These are phyloP conservation scores for Dendronephthya gigantea DNA, from an alignment of 64 coral and sea anemone genomes.

Conservation along the genomic window DNA sequence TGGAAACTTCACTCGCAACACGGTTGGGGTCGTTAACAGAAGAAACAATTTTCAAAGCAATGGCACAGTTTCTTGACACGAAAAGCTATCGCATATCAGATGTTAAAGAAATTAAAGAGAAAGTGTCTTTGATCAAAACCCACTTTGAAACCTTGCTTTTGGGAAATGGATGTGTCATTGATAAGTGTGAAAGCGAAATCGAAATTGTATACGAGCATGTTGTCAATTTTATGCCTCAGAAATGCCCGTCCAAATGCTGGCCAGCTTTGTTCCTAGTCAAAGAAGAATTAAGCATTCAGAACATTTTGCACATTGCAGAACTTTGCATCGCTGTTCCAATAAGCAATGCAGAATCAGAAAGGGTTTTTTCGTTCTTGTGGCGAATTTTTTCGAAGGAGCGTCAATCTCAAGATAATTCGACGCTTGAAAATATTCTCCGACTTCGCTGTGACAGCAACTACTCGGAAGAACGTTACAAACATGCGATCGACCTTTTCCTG, in stretches of 20 bases:
- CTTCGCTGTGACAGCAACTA: no score
- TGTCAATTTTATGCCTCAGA: background rate
- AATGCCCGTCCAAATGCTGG: background rate
- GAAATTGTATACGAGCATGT: background rate
- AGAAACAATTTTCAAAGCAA: background rate
- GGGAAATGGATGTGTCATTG: background rate
- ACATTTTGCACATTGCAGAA: constrained; percentile 1
- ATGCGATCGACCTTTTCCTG: no score
- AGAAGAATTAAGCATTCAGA: background rate
- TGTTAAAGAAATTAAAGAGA: background rate
- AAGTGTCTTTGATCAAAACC: background rate
- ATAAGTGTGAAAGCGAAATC: background rate
- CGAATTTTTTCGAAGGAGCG: no score
- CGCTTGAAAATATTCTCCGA: no score
- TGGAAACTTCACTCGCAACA: background rate
- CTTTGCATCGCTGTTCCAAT: background rate
- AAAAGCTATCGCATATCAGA: background rate
- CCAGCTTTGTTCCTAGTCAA: background rate
- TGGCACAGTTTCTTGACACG: background rate
- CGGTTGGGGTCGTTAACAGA: background rate
- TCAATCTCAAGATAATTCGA: no score
- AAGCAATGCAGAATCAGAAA: background rate
- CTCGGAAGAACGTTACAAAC: no score
- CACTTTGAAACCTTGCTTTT: background rate
- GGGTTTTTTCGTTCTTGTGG: background rate